Conservation (phyloP, 2,888 invertebrate genomes). For the Drosophila buzzatii region DNA sequence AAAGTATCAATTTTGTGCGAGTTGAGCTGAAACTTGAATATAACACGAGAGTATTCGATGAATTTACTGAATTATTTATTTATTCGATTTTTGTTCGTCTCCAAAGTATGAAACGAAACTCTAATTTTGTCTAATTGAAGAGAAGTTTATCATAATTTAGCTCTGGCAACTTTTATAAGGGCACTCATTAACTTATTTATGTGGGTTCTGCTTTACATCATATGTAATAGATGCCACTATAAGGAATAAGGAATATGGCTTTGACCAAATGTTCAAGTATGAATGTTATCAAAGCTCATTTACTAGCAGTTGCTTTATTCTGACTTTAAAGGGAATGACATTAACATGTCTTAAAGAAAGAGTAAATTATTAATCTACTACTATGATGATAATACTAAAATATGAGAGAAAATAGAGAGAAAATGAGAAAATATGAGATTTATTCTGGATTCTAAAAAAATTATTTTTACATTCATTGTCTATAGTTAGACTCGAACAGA, state of each 20-base stretch:
- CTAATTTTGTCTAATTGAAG: background rate
- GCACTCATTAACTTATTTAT: slow-evolving; percentile 27
- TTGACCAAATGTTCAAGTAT: too few relatives aligned
- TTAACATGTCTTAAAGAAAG: background rate
- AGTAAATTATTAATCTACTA: background rate
- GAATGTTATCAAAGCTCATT: too few relatives aligned
- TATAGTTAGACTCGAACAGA: too few relatives aligned
- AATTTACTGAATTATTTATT: background rate
- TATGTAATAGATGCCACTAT: background rate
- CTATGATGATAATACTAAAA: too few relatives aligned
- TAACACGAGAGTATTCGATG: too few relatives aligned
- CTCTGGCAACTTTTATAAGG: slow-evolving; percentile 27
- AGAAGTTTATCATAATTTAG: slow-evolving; percentile 9
- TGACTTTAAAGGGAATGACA: background rate
- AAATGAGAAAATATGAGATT: too few relatives aligned
- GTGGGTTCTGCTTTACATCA: slow-evolving; percentile 11
- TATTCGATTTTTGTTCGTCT: background rate
- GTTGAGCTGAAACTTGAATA: background rate
- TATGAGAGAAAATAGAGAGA: too few relatives aligned
- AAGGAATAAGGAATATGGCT: background rate
- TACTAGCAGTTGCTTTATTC: too few relatives aligned
- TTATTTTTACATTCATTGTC: too few relatives aligned
- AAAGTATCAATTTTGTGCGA: background rate
- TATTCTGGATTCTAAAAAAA: too few relatives aligned
- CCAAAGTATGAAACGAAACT: background rate